phyloP scores from a whole-genome alignment of 2,113 vertebrate genomes.

The Daubentonia madagascariensis region DNA sequence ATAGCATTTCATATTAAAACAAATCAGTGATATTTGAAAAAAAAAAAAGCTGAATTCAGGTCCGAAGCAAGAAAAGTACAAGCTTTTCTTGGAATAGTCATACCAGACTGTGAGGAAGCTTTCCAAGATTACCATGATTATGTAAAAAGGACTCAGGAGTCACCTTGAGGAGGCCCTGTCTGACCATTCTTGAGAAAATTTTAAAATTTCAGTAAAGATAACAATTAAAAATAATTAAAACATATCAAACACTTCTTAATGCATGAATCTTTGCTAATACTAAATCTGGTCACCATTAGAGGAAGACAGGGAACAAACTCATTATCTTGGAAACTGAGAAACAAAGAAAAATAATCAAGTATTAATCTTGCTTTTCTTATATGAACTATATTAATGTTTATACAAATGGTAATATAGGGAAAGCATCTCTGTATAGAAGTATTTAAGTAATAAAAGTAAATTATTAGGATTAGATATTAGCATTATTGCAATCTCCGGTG shows the following conservation, averaged over 20 bases:
- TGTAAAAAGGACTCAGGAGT: background rate
- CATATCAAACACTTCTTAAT: background rate
- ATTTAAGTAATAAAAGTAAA: background rate
- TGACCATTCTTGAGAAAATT: background rate
- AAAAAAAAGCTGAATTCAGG: no score
- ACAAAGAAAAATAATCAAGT: background rate
- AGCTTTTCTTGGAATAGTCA: no score
- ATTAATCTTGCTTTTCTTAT: background rate
- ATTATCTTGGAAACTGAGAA: background rate
- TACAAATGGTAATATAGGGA: background rate
- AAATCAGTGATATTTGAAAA: no score
- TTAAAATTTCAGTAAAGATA: background rate
- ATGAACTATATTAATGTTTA: background rate
- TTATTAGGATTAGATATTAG: background rate
- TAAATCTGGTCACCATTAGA: background rate
- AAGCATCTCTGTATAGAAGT: background rate
- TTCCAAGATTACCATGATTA: no score
- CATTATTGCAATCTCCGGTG: background rate
- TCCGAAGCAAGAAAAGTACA: no score
- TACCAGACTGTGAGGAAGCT: no score
- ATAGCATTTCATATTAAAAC: no score
- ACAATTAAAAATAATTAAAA: background rate
- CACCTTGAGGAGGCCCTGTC: background rate
- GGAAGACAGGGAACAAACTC: background rate
- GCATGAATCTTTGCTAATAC: background rate